A percentile compares a stretch with the other conserved stretches of the same genome.
phyloP scores from a whole-genome alignment of 1,140 invertebrate species.

The Heliothis subflexa region DNA sequence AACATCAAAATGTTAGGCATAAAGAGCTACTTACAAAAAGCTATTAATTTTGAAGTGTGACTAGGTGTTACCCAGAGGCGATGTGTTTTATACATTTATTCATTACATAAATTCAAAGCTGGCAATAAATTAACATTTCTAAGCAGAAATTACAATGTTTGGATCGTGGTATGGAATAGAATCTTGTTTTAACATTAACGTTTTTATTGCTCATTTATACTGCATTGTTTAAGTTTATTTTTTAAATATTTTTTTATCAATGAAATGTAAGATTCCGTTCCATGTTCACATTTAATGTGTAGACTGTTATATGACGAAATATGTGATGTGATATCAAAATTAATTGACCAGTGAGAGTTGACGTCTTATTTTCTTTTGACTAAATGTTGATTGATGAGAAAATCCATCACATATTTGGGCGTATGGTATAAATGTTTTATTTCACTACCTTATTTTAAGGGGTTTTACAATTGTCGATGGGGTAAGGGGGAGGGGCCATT shows the following conservation, averaged over 20 bases:
- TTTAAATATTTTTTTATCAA: slow-evolving; percentile 50
- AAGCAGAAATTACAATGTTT: slow-evolving; percentile 16
- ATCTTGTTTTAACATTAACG: slow-evolving; percentile 49
- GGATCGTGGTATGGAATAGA: slow-evolving; percentile 54
- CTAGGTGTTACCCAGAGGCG: too few relatives aligned
- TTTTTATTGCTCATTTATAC: slow-evolving; percentile 54
- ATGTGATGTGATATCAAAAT: slow-evolving; percentile 10
- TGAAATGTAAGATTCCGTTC: slow-evolving; percentile 57
- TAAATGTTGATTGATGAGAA: not conserved
- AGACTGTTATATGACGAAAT: slow-evolving; percentile 17
- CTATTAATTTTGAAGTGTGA: too few relatives aligned
- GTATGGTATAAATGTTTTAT: slow-evolving; percentile 2
- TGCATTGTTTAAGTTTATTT: slow-evolving; percentile 44
- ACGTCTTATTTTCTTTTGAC: not conserved
- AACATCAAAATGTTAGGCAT: too few relatives aligned
- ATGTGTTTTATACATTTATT: not conserved
- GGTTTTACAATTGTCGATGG: slow-evolving; percentile 6
- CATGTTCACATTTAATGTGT: slow-evolving; percentile 46
- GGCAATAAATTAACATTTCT: slow-evolving; percentile 20
- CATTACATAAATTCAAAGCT: not conserved
- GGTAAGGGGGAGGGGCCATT: not conserved
- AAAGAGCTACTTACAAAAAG: too few relatives aligned
- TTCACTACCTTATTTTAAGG: slow-evolving; percentile 19
- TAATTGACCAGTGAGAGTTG: not conserved
- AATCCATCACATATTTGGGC: slow-evolving; percentile 27